Percentiles rank a stretch among this genome's conserved stretches.
phyloP scores from a whole-genome alignment of 2,888 invertebrate species.

The Drosophila acutilabella region DNA sequence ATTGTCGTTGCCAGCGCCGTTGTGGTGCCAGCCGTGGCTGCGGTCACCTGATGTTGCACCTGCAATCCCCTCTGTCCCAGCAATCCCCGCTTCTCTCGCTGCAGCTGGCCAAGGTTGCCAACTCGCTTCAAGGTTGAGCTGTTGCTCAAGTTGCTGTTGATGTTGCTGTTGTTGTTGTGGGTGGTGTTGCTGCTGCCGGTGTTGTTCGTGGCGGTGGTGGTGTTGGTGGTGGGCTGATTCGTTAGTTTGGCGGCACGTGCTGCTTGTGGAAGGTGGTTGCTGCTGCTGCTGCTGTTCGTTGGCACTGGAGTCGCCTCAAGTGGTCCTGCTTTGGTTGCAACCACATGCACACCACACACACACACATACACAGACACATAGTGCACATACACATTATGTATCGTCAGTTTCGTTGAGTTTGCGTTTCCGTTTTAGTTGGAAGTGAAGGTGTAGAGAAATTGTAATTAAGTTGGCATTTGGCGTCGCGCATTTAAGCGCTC shows the following conservation, averaged over 20 bases:
- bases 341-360: conserved; percentile 54
- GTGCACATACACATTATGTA: conserved; percentile 33
- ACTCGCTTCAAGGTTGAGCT: conserved; percentile 66
- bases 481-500: conserved; percentile 53
- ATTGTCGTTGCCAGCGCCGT: conserved; percentile 70
- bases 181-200: conserved; percentile 36
- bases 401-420: conserved; percentile 34
- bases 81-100: conserved; percentile 3
- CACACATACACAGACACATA: conserved; percentile 19
- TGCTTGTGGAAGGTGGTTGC: conserved; percentile 49
- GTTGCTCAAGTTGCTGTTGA: conserved; percentile 48
- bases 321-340: conserved; percentile 81
- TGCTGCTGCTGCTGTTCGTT: conserved; percentile 49
- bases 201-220: conserved; percentile 55
- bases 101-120: conserved; percentile 48
- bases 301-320: conserved; percentile 77
- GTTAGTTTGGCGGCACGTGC: conserved; percentile 69
- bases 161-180: conserved; percentile 33
- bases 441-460: conserved; percentile 61
- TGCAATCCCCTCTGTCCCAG: conserved; percentile 16
- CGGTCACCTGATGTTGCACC: conserved; percentile 58
- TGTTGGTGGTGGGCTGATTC: conserved; percentile 73
- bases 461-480: conserved; percentile 79
- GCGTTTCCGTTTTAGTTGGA: conserved; percentile 7
- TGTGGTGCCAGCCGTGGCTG: conserved; percentile 73